phyloP scores from a whole-genome alignment of 2,888 invertebrate genomes.

The Orthosia gothica region DNA sequence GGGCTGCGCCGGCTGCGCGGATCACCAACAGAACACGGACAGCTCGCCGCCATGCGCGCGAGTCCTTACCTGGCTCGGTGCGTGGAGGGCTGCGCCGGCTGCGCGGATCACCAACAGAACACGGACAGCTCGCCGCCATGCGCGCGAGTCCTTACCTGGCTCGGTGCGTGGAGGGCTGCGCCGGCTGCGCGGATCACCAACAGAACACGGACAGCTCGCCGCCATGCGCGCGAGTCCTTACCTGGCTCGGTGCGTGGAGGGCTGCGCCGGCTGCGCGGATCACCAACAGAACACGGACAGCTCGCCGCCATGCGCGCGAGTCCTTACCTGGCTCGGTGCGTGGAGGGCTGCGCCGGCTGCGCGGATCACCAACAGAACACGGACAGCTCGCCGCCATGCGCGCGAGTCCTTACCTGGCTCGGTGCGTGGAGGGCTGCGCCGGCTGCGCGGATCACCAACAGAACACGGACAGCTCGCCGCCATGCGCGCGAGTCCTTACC shows the following conservation, averaged over 20 bases:
- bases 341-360: not conserved
- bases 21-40: too few species aligned
- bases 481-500: too few species aligned
- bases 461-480: slow-evolving; percentile 91
- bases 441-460: slow-evolving; percentile 69
- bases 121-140: not conserved
- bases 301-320: not conserved
- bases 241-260: slow-evolving; percentile 7
- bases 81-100: not conserved
- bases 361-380: not conserved
- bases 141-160: not conserved
- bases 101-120: not conserved
- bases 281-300: too few species aligned
- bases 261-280: not conserved
- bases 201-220: too few species aligned
- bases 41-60: not conserved
- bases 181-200: not conserved
- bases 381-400: not conserved
- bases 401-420: not conserved
- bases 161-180: slow-evolving; percentile 2
- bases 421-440: slow-evolving; percentile 8
- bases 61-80: not conserved
- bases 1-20: not conserved
- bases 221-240: too few species aligned
- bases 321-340: slow-evolving; percentile 8